Evolutionary conservation across 2,888 invertebrate genomes (phyloP).

Genomic region (Scaptodrosophila latifasciaeformis): DNA sequence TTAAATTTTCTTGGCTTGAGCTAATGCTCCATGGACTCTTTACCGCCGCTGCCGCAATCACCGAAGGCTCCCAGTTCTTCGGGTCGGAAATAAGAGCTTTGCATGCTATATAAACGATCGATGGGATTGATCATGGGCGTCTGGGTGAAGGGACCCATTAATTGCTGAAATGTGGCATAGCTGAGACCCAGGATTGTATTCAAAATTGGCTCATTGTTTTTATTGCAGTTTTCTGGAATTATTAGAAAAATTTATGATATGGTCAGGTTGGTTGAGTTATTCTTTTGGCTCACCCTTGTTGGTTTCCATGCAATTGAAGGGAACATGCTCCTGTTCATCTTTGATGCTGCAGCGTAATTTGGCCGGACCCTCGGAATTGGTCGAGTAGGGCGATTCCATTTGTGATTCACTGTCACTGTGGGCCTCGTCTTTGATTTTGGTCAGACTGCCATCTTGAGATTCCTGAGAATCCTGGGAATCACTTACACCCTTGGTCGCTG

Average conservation of each 20-base stretch:
- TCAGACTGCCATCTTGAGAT: constrained; percentile 77
- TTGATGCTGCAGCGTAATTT: constrained; percentile 69
- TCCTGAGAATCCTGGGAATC: constrained; percentile 76
- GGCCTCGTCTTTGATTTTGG: constrained; percentile 79
- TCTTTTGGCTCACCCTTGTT: constrained; percentile 66
- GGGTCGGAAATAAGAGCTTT: constrained; percentile 80
- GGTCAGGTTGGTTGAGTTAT: neutral
- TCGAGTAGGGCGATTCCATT: constrained; percentile 70
- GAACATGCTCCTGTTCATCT: constrained; percentile 73
- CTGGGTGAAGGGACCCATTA: constrained; percentile 75
- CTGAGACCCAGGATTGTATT: constrained; percentile 74
- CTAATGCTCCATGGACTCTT: constrained; percentile 65
- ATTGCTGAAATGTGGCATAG: constrained; percentile 74
- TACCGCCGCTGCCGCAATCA: constrained; percentile 63
- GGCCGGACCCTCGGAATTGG: constrained; percentile 55
- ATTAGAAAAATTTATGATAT: neutral
- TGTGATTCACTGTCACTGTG: constrained; percentile 77
- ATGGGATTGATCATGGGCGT: constrained; percentile 78
- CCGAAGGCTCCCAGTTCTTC: constrained; percentile 75
- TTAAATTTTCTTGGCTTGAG: constrained; percentile 36
- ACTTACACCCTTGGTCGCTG: constrained; percentile 71
- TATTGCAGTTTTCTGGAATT: constrained; percentile 72
- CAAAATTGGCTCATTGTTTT: constrained; percentile 73
- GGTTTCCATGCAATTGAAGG: constrained; percentile 72
- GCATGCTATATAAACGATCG: constrained; percentile 80